Evolutionary conservation across 2,113 vertebrate genomes (phyloP).

Genomic region (Corvus cornix): DNA sequence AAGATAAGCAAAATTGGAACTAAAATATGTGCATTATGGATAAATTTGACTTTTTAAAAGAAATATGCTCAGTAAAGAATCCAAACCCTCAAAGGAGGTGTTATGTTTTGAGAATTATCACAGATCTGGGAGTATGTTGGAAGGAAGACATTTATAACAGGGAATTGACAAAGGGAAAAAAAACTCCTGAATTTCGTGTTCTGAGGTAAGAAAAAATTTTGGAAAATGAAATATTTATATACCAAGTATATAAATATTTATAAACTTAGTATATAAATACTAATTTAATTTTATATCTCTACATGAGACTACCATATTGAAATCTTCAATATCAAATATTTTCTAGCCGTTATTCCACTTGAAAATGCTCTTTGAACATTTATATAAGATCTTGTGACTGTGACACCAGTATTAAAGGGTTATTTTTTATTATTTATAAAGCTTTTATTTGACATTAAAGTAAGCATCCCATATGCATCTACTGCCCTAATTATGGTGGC

Average conservation of each 20-base stretch:
- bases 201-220: background rate
- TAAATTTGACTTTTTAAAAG: background rate
- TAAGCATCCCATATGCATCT: background rate
- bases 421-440: background rate
- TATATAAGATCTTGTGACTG: background rate
- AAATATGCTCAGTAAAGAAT: background rate
- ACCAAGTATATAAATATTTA: background rate
- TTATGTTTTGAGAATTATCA: background rate
- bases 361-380: background rate
- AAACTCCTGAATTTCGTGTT: background rate
- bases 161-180: background rate
- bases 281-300: background rate
- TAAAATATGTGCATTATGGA: background rate
- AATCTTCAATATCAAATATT: background rate
- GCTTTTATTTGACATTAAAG: background rate
- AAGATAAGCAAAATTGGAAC: background rate
- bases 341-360: background rate
- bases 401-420: background rate
- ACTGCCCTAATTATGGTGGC: background rate
- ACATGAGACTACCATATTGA: background rate
- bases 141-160: background rate
- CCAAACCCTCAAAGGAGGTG: background rate
- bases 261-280: background rate
- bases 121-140: fast-evolving
- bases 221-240: background rate